Conservation (phyloP, 2,797 vertebrate genomes). For the Argentina silus region DNA sequence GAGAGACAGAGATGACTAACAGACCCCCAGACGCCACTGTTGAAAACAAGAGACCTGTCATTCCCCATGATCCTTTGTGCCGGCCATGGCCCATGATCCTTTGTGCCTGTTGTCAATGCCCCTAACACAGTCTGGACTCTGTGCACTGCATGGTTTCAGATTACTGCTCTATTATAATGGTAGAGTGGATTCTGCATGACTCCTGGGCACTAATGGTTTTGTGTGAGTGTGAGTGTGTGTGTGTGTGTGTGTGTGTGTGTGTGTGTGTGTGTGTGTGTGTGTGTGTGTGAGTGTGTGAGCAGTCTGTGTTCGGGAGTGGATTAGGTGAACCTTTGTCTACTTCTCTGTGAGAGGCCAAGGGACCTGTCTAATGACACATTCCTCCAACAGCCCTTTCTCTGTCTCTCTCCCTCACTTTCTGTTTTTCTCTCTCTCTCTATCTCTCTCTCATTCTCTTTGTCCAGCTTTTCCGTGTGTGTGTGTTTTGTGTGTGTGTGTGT, state of each 20-base stretch:
- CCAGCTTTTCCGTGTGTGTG: not conserved
- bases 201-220: not conserved
- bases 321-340: slow-evolving; percentile 60
- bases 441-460: slow-evolving; percentile 1
- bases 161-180: slow-evolving; percentile 55
- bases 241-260: slow-evolving; percentile 24
- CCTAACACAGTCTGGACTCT: slow-evolving; percentile 20
- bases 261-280: slow-evolving; percentile 19
- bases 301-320: slow-evolving; percentile 39
- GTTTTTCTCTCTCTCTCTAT: slow-evolving; percentile 2
- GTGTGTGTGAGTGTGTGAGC: slow-evolving; percentile 13
- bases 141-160: slow-evolving; percentile 48
- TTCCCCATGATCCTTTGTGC: slow-evolving; percentile 33
- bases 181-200: slow-evolving; percentile 28
- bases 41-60: not conserved
- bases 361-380: slow-evolving; percentile 64
- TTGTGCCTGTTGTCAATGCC: slow-evolving; percentile 53
- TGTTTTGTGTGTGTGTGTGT: slow-evolving; percentile 6
- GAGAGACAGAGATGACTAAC: no score
- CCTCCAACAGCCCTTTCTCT: slow-evolving; percentile 60
- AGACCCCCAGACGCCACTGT: not conserved
- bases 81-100: slow-evolving; percentile 34
- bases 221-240: slow-evolving; percentile 25
- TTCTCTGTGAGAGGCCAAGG: slow-evolving; percentile 22
- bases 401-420: slow-evolving; percentile 40